Conservation (phyloP, 2,888 invertebrate genomes). For the Euproctis similis region DNA sequence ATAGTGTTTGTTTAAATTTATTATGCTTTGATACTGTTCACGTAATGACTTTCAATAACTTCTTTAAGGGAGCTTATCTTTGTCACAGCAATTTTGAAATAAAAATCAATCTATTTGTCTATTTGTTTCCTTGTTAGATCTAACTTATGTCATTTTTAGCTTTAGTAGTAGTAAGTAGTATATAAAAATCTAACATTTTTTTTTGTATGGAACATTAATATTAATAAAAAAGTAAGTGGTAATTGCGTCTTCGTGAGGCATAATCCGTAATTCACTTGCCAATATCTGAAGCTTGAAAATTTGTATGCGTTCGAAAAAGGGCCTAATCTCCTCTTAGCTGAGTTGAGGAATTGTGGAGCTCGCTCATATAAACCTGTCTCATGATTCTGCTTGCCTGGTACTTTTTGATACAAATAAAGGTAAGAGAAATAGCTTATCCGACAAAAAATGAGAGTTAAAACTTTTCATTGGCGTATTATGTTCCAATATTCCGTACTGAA, state of each 20-base stretch:
- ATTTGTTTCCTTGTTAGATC: not conserved
- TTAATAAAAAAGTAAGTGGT: conserved; percentile 2
- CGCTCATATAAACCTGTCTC: conserved; percentile 43
- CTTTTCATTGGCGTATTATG: too few relatives aligned
- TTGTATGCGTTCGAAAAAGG: conserved; percentile 51
- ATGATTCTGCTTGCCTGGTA: conserved; percentile 32
- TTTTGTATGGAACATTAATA: not conserved
- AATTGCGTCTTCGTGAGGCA: conserved; percentile 9
- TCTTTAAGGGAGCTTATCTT: too few relatives aligned
- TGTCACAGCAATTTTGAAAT: not conserved
- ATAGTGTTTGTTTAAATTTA: too few relatives aligned
- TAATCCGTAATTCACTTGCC: conserved; percentile 28
- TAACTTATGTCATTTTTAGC: too few relatives aligned
- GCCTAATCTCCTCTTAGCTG: conserved; percentile 59
- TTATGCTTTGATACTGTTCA: too few relatives aligned
- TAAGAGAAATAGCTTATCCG: conserved; percentile 5
- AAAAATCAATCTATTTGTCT: not conserved
- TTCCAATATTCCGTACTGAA: too few relatives aligned
- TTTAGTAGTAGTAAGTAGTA: too few relatives aligned
- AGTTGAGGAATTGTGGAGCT: conserved; percentile 48
- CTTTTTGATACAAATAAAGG: conserved; percentile 17
- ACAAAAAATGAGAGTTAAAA: too few relatives aligned
- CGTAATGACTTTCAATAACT: too few relatives aligned
- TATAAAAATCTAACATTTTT: too few relatives aligned
- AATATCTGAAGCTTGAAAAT: conserved; percentile 31